Evolutionary conservation across 2,113 vertebrate genomes (phyloP).

Genomic region (Daubentonia madagascariensis): DNA sequence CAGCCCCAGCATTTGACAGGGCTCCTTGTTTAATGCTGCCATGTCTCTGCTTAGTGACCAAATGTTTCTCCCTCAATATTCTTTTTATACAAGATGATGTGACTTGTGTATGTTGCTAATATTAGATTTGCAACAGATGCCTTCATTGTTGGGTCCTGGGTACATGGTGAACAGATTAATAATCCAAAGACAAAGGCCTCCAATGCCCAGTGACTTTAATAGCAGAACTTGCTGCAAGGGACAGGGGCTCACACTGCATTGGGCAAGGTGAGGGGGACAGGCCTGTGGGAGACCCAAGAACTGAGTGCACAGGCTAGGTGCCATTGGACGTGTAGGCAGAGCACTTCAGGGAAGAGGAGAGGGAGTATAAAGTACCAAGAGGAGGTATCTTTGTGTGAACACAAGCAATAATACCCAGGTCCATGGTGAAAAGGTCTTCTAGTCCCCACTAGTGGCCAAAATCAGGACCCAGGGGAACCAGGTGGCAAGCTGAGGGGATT

Average conservation of each 20-base stretch:
- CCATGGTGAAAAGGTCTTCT: not conserved
- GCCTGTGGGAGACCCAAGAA: not conserved
- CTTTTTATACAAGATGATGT: constrained; percentile 66
- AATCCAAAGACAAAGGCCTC: constrained; percentile 23
- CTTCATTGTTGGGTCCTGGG: constrained; percentile 52
- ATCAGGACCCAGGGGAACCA: not conserved
- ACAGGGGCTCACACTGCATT: not conserved
- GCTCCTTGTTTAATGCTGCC: constrained; percentile 28
- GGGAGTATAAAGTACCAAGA: not conserved
- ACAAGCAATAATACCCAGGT: not conserved
- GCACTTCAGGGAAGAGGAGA: not conserved
- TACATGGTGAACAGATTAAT: constrained; percentile 6
- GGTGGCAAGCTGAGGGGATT: not conserved
- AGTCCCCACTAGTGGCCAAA: not conserved
- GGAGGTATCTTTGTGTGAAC: not conserved
- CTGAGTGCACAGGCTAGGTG: not conserved
- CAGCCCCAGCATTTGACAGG: not conserved
- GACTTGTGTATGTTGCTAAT: constrained; percentile 66
- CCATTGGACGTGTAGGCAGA: not conserved
- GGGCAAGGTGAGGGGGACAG: not conserved
- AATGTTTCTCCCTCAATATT: constrained; percentile 60
- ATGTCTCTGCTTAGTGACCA: not conserved
- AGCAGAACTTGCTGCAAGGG: not conserved
- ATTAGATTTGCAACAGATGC: constrained; percentile 66
- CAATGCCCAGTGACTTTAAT: not conserved